These are phyloP conservation scores for Bombus huntii DNA, from an alignment of 1,140 invertebrate genomes.

Conservation along the genomic window DNA sequence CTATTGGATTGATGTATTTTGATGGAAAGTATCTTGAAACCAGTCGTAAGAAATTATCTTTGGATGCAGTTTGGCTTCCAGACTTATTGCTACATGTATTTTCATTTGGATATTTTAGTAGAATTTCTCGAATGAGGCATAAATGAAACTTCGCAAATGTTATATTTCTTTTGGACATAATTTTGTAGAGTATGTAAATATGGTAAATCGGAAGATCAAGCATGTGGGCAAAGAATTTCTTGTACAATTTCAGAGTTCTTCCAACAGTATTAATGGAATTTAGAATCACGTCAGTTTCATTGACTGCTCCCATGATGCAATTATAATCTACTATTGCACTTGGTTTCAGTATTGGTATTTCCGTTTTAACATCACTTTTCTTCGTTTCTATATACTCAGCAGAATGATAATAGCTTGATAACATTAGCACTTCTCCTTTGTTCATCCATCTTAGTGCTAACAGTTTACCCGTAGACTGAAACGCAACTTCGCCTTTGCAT, in stretches of 20 bases:
- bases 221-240: slow-evolving; percentile 11
- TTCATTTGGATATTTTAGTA: slow-evolving; percentile 42
- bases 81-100: not conserved
- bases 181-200: slow-evolving; percentile 44
- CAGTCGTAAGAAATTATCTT: slow-evolving; percentile 31
- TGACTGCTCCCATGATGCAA: slow-evolving; percentile 74
- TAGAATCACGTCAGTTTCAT: slow-evolving; percentile 72
- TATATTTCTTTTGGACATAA: slow-evolving; percentile 36
- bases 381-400: too few species aligned
- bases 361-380: not conserved
- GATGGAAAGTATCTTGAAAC: too few species aligned
- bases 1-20: too few species aligned
- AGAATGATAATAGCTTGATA: too few species aligned
- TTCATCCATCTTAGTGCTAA: too few species aligned
- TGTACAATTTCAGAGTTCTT: slow-evolving; percentile 76
- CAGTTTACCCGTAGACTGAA: too few species aligned
- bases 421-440: too few species aligned
- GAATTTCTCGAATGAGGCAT: slow-evolving; percentile 40
- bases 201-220: not conserved
- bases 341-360: slow-evolving; percentile 64
- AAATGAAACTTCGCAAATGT: slow-evolving; percentile 50
- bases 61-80: not conserved
- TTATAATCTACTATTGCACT: slow-evolving; percentile 74
- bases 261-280: slow-evolving; percentile 67
- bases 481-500: too few species aligned